These are phyloP conservation scores for Microdon myrmicae DNA, from an alignment of 2,888 invertebrate species.

Conservation along the genomic window DNA sequence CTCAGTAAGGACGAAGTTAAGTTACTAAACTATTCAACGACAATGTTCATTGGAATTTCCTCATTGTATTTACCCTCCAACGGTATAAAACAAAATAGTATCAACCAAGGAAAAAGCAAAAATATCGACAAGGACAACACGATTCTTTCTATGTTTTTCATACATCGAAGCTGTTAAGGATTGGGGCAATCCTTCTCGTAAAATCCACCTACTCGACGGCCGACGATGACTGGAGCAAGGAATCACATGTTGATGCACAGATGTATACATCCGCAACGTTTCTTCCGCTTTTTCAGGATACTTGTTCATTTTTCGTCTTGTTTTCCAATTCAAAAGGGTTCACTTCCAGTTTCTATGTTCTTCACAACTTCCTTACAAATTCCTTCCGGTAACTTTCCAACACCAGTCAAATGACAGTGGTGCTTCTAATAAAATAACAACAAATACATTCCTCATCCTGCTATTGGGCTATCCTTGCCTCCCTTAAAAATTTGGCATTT, in stretches of 20 bases:
- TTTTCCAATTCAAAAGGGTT: no score
- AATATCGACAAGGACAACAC: conserved; percentile 30
- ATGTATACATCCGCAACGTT: background rate
- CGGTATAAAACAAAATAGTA: no score
- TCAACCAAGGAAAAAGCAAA: conserved; percentile 18
- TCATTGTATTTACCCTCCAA: no score
- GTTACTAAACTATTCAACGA: conserved; percentile 51
- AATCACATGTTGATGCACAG: conserved; percentile 44
- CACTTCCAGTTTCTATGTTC: no score
- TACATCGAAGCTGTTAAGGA: conserved; percentile 33
- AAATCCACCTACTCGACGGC: conserved; percentile 50
- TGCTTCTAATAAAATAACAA: conserved; percentile 19
- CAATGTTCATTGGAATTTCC: conserved; percentile 48
- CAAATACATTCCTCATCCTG: conserved; percentile 43
- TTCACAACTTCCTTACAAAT: no score
- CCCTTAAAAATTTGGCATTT: conserved; percentile 23
- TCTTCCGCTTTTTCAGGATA: background rate
- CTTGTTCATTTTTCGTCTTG: no score
- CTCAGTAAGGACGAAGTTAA: conserved; percentile 47
- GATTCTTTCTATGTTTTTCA: conserved; percentile 39
- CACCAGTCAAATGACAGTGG: background rate
- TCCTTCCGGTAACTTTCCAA: background rate
- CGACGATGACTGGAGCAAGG: conserved; percentile 21
- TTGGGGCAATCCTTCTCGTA: conserved; percentile 49
- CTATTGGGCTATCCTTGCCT: conserved; percentile 43